Conservation (phyloP, 2,113 vertebrate genomes). For the Galbula dea region DNA sequence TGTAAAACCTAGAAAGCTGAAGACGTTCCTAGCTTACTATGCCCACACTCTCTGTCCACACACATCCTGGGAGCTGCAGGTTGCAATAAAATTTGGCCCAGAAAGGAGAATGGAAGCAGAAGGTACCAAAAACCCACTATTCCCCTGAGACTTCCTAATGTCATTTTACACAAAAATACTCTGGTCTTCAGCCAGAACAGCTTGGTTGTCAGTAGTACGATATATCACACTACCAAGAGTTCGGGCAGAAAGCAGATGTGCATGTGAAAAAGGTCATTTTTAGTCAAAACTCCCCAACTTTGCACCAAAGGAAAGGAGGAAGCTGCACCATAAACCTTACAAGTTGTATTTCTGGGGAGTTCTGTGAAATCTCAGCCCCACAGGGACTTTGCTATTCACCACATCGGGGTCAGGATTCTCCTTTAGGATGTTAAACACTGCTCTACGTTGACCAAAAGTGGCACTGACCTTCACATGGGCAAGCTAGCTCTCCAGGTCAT, state of each 20-base stretch:
- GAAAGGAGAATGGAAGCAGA: not conserved
- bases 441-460: not conserved
- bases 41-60: not conserved
- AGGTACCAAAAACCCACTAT: not conserved
- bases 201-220: not conserved
- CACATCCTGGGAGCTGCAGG: not conserved
- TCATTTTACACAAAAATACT: not conserved
- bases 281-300: not conserved
- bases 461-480: not conserved
- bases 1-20: not conserved
- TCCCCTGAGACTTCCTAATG: not conserved
- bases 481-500: not conserved
- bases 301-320: not conserved
- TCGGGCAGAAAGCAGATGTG: not conserved
- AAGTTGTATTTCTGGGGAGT: not conserved
- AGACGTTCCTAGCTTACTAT: not conserved
- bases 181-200: conserved; percentile 1
- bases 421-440: not conserved
- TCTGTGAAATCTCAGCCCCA: not conserved
- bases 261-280: not conserved
- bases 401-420: not conserved
- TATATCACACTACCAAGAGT: not conserved
- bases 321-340: not conserved
- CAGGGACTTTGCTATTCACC: not conserved
- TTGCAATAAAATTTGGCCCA: not conserved